Conservation (phyloP, 2,113 vertebrate genomes). For the Chinchilla lanigera region DNA sequence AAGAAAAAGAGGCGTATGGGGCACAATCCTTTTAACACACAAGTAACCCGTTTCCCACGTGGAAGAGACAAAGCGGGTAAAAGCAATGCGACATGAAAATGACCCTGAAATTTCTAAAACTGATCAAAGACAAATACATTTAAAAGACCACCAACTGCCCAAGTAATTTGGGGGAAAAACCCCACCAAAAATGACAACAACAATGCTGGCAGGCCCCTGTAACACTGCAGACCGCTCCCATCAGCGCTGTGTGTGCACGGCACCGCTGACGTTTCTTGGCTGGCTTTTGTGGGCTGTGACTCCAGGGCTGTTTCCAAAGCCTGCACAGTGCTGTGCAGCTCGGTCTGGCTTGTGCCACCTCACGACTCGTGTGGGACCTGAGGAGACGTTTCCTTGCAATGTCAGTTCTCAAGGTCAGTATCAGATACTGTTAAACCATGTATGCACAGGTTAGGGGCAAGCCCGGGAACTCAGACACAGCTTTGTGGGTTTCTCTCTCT, state of each 20-base stretch:
- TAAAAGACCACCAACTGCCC: not conserved
- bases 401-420: not conserved
- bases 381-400: not conserved
- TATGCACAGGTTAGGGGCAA: not conserved
- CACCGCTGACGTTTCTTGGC: not conserved
- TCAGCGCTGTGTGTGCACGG: not conserved
- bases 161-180: not conserved
- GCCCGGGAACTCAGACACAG: not conserved
- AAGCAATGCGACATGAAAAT: not conserved
- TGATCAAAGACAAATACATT: not conserved
- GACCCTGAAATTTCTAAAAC: not conserved
- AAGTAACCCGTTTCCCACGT: not conserved
- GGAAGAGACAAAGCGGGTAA: not conserved
- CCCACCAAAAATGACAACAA: not conserved
- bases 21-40: not conserved
- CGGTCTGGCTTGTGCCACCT: not conserved
- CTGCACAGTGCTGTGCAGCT: not conserved
- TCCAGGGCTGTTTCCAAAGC: not conserved
- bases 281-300: not conserved
- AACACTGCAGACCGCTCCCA: not conserved
- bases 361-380: no score
- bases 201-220: not conserved
- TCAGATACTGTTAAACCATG: not conserved
- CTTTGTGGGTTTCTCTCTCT: not conserved
- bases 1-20: not conserved